Conservation (phyloP, 2,797 vertebrate genomes). For the Danionella dracula region DNA sequence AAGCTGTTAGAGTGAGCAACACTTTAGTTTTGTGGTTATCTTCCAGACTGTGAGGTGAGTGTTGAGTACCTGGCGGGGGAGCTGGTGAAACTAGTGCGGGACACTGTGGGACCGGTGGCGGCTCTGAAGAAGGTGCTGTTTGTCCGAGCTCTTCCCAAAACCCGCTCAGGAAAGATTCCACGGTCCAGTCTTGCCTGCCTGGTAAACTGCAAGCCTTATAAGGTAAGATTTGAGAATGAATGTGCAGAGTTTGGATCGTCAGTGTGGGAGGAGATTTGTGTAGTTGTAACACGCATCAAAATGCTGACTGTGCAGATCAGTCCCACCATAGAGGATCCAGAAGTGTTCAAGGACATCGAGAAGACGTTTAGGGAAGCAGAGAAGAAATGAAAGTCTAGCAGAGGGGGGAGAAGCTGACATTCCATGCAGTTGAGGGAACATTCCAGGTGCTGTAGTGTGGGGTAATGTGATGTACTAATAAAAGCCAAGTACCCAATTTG, state of each 20-base stretch:
- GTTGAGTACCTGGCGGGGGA: slow-evolving; percentile 67
- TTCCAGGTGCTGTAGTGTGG: too few species aligned
- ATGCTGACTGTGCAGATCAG: slow-evolving; percentile 67
- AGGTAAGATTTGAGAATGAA: slow-evolving; percentile 67
- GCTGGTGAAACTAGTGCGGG: slow-evolving; percentile 78
- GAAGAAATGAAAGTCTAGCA: too few species aligned
- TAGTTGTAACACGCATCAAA: too few species aligned
- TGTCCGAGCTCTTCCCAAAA: slow-evolving; percentile 84
- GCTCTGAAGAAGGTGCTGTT: slow-evolving; percentile 84
- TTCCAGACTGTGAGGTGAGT: slow-evolving; percentile 64
- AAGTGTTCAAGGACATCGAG: slow-evolving; percentile 81
- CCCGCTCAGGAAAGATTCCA: slow-evolving; percentile 92
- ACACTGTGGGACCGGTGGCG: slow-evolving; percentile 85
- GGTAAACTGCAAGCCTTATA: slow-evolving; percentile 84
- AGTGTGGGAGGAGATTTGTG: too few species aligned
- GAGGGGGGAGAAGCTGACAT: too few species aligned
- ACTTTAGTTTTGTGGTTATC: too few species aligned
- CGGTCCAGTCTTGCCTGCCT: slow-evolving; percentile 80
- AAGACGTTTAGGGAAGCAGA: slow-evolving; percentile 59
- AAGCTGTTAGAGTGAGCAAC: too few species aligned
- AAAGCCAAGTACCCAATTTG: too few species aligned
- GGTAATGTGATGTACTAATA: too few species aligned
- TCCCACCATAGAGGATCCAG: slow-evolving; percentile 90
- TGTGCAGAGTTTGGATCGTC: too few species aligned
- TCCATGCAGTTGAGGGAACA: too few species aligned